phyloP scores from a whole-genome alignment of 1,140 invertebrate species.

The Eumaeus atala region DNA sequence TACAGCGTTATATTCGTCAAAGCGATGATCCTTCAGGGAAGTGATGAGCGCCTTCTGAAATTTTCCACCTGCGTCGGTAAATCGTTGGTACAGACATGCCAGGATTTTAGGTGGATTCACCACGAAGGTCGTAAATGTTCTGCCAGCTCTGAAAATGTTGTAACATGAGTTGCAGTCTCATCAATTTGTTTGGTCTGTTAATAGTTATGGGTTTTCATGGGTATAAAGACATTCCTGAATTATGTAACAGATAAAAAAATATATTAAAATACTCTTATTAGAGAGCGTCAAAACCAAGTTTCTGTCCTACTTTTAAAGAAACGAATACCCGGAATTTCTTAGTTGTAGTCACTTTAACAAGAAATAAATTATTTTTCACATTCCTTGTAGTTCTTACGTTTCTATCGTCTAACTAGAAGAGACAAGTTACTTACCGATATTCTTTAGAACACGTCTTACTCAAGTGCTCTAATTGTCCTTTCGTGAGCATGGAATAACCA shows the following conservation, averaged over 20 bases:
- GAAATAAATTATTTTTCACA: constrained; percentile 1
- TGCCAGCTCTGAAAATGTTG: constrained; percentile 70
- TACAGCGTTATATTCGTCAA: constrained; percentile 77
- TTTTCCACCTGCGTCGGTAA: constrained; percentile 74
- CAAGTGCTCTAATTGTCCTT: constrained; percentile 68
- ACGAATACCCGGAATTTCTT: too few relatives aligned
- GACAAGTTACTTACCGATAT: constrained; percentile 76
- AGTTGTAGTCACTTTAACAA: too few relatives aligned
- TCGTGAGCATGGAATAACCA: constrained; percentile 71
- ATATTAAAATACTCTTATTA: too few relatives aligned
- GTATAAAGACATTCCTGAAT: too few relatives aligned
- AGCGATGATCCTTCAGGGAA: constrained; percentile 70
- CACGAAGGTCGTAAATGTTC: constrained; percentile 77
- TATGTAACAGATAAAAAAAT: too few relatives aligned
- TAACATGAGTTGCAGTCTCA: not conserved
- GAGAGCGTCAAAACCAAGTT: too few relatives aligned
- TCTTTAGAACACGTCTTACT: constrained; percentile 59
- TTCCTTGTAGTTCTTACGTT: not conserved
- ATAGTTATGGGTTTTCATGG: too few relatives aligned
- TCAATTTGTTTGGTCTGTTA: too few relatives aligned
- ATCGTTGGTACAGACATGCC: constrained; percentile 77
- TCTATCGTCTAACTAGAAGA: too few relatives aligned
- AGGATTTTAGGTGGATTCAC: constrained; percentile 74
- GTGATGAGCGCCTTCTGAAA: constrained; percentile 70
- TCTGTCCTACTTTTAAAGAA: too few relatives aligned